These are phyloP conservation scores for Eledone cirrhosa DNA, from an alignment of 2,888 invertebrate genomes.

Conservation along the genomic window DNA sequence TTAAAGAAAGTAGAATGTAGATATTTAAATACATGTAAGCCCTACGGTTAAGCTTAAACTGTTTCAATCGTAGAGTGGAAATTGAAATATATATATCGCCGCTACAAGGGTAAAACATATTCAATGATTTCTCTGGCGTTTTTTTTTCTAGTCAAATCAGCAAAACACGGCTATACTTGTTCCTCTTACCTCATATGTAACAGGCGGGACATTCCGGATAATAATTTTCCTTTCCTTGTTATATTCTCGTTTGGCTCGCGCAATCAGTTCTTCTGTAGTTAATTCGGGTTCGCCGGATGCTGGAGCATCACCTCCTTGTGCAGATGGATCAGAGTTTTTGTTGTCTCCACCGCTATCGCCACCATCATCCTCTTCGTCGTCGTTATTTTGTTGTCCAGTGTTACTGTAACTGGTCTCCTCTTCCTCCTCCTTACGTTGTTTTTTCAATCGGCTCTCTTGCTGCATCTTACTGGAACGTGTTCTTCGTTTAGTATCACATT, in stretches of 20 bases:
- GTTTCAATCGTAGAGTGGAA: too few relatives aligned
- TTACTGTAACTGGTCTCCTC: background rate
- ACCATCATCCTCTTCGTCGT: background rate
- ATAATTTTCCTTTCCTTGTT: slow-evolving; percentile 33
- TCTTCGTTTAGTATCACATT: too few relatives aligned
- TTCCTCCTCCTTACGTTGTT: background rate
- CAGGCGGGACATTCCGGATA: slow-evolving; percentile 34
- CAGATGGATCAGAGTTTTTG: background rate
- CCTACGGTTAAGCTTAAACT: too few relatives aligned
- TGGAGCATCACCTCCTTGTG: background rate
- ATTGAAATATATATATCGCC: too few relatives aligned
- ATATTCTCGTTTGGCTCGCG: slow-evolving; percentile 29
- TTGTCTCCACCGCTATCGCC: background rate
- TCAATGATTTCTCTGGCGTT: too few relatives aligned
- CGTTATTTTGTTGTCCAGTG: background rate
- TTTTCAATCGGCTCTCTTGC: too few relatives aligned
- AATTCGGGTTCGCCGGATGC: slow-evolving; percentile 1
- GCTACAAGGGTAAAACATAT: too few relatives aligned
- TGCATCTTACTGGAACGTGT: too few relatives aligned
- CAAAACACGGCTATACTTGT: background rate
- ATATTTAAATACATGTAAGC: too few relatives aligned
- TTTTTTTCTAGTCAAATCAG: too few relatives aligned
- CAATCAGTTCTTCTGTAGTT: slow-evolving; percentile 22
- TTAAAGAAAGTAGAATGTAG: too few relatives aligned
- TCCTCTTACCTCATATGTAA: slow-evolving; percentile 35